phyloP scores from a whole-genome alignment of 2,888 invertebrate species.

The Deroplatys truncata region DNA sequence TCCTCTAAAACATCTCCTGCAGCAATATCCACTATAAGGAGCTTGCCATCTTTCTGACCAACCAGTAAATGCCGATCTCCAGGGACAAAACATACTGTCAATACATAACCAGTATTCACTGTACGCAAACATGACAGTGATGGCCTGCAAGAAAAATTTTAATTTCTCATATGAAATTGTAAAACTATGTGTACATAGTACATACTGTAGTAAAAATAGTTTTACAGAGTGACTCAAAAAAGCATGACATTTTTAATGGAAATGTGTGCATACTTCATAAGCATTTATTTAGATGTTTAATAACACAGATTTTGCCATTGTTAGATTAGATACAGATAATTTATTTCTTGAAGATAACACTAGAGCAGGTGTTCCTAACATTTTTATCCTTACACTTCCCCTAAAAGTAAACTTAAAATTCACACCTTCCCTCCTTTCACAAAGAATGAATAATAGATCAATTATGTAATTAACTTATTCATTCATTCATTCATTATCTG shows the following conservation, averaged over 20 bases:
- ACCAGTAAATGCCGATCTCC: conserved; percentile 86
- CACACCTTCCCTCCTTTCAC: background rate
- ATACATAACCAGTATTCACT: conserved; percentile 61
- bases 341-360: too few relatives aligned
- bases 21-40: conserved; percentile 81
- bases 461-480: background rate
- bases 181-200: background rate
- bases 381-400: too few relatives aligned
- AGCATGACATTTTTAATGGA: too few relatives aligned
- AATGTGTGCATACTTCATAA: too few relatives aligned
- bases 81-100: conserved; percentile 76
- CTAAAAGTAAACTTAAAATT: background rate
- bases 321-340: too few relatives aligned
- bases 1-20: conserved; percentile 77
- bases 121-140: conserved; percentile 67
- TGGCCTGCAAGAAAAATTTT: conserved; percentile 45
- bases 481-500: too few relatives aligned
- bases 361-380: too few relatives aligned
- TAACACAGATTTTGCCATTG: background rate
- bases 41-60: conserved; percentile 77
- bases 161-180: background rate
- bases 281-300: too few relatives aligned
- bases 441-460: background rate
- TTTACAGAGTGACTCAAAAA: too few relatives aligned
- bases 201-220: too few relatives aligned